Evolutionary conservation across 2,113 vertebrate species (phyloP).

Genomic region (Corythoichthys intestinalis): DNA sequence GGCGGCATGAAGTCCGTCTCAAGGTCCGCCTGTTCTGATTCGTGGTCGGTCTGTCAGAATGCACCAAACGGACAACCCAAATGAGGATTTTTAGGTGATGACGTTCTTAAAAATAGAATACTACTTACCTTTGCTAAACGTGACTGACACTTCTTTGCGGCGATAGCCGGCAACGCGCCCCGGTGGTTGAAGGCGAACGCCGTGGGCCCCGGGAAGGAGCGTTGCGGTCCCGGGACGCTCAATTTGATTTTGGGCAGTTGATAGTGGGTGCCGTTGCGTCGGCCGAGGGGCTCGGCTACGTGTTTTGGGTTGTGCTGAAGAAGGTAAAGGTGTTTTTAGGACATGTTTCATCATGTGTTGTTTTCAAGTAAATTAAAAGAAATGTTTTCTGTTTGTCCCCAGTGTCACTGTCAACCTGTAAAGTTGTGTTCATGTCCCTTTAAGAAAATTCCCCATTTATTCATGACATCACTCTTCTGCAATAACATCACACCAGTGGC

Average conservation of each 20-base stretch:
- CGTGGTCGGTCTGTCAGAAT: constrained; percentile 73
- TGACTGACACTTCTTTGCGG: constrained; percentile 67
- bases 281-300: constrained; percentile 46
- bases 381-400: too few relatives aligned
- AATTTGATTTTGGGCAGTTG: constrained; percentile 73
- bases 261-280: constrained; percentile 39
- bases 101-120: background rate
- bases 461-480: too few relatives aligned
- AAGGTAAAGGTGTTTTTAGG: background rate
- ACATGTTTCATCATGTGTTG: too few relatives aligned
- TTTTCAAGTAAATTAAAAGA: too few relatives aligned
- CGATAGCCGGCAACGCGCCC: constrained; percentile 58
- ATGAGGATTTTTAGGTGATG: background rate
- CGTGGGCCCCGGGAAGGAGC: constrained; percentile 57
- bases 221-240: constrained; percentile 50
- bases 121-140: constrained; percentile 67
- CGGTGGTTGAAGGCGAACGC: constrained; percentile 49
- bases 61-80: constrained; percentile 21
- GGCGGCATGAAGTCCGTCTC: constrained; percentile 74
- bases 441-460: too few relatives aligned
- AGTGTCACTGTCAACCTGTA: too few relatives aligned
- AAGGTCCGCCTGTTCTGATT: constrained; percentile 52
- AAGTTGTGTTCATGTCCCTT: too few relatives aligned
- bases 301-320: constrained; percentile 65
- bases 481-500: too few relatives aligned